phyloP scores from a whole-genome alignment of 1,140 invertebrate species.

The Platyura marginata region DNA sequence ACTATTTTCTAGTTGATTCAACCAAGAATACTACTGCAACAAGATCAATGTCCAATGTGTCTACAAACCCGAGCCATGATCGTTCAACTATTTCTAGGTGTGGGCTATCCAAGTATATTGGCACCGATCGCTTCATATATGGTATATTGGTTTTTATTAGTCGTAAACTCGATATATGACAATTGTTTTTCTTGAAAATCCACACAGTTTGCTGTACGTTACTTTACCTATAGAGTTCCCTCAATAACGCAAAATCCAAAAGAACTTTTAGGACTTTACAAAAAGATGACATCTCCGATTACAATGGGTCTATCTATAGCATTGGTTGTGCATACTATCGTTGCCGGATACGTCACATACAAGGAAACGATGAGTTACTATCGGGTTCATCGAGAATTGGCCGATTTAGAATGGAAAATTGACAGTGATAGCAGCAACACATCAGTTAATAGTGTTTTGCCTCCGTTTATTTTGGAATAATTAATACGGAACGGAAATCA shows the following conservation, averaged over 20 bases:
- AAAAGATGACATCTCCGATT: constrained; percentile 23
- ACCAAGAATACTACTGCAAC: constrained; percentile 15
- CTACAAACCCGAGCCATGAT: constrained; percentile 21
- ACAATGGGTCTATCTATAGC: constrained; percentile 17
- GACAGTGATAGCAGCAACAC: no score
- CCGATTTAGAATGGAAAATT: no score
- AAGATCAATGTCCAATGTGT: constrained; percentile 24
- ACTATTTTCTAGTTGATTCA: constrained; percentile 21
- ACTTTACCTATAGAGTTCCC: constrained; percentile 27
- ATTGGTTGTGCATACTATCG: constrained; percentile 22
- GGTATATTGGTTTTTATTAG: constrained; percentile 4
- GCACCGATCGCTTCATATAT: constrained; percentile 24
- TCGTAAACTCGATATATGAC: background rate
- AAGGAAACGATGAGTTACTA: no score
- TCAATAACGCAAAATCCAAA: constrained; percentile 22
- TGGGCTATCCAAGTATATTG: constrained; percentile 23
- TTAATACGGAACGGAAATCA: no score
- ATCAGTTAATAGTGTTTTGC: no score
- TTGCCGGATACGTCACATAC: constrained; percentile 23
- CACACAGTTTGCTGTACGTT: constrained; percentile 19
- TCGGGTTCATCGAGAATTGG: no score
- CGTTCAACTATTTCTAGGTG: constrained; percentile 19
- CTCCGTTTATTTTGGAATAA: no score
- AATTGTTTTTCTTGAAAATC: background rate
- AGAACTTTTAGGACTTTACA: constrained; percentile 20